Percentiles rank a stretch among this genome's conserved stretches.
phyloP scores from a whole-genome alignment of 2,113 vertebrate species.

The Melozone crissalis region DNA sequence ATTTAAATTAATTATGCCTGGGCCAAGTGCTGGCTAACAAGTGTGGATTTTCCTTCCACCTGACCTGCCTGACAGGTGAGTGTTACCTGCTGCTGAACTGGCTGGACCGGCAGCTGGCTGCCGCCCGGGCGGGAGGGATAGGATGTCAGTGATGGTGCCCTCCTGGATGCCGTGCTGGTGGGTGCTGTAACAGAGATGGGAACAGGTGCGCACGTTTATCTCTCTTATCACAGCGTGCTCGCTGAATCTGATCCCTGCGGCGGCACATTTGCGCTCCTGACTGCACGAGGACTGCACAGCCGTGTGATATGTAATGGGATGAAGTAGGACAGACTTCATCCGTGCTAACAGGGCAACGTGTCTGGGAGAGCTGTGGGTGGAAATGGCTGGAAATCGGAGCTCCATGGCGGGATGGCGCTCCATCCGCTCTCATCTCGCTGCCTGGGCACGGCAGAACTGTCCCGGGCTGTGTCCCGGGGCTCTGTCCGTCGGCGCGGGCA shows the following conservation, averaged over 20 bases:
- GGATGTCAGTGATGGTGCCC: background rate
- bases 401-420: accelerated
- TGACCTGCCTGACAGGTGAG: background rate
- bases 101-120: background rate
- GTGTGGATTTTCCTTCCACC: background rate
- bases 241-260: background rate
- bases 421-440: accelerated
- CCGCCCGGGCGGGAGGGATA: accelerated
- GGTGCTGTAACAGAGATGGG: accelerated
- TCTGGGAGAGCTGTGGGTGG: accelerated
- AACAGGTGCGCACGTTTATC: background rate
- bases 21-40: background rate
- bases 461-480: accelerated
- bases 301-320: accelerated
- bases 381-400: background rate
- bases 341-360: accelerated
- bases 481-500: accelerated
- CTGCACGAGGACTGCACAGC: accelerated
- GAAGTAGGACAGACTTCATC: background rate
- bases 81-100: background rate
- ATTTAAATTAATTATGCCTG: background rate
- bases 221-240: background rate
- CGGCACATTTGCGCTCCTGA: accelerated
- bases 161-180: background rate
- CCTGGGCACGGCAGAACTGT: accelerated